Conservation (phyloP, 2,888 invertebrate species). For the Meliscaeva auricollis region DNA sequence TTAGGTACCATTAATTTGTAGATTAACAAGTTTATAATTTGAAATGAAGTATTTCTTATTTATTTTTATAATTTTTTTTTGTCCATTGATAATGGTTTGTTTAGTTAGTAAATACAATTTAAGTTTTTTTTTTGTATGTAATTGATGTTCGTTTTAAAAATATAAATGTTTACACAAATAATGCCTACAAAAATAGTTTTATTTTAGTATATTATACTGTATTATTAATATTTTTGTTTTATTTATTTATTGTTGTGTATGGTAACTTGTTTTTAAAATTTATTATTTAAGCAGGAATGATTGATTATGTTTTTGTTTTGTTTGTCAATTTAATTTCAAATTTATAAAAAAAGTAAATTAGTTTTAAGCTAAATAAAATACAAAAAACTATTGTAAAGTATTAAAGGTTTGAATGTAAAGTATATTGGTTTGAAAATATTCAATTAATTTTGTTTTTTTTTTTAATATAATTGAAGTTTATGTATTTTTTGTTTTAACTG, state of each 20-base stretch:
- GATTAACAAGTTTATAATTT: conserved; percentile 56
- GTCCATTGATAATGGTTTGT: conserved; percentile 26
- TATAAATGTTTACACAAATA: conserved; percentile 51
- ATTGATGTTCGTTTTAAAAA: conserved; percentile 44
- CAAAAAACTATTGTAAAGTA: not conserved
- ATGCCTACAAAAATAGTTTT: conserved; percentile 70
- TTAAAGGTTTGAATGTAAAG: not conserved
- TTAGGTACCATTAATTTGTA: conserved; percentile 73
- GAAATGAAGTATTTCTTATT: conserved; percentile 14
- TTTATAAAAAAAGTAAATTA: not conserved
- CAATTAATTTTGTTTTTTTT: conserved; percentile 18
- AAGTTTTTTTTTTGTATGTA: conserved; percentile 26
- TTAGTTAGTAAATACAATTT: conserved; percentile 45
- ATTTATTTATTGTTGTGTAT: conserved; percentile 17
- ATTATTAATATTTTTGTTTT: conserved; percentile 16
- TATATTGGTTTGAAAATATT: conserved; percentile 42
- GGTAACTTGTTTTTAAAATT: conserved; percentile 7
- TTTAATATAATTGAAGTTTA: not conserved
- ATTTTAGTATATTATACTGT: conserved; percentile 11
- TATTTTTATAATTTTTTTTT: not conserved
- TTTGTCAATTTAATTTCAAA: conserved; percentile 8
- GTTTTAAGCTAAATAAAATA: not conserved
- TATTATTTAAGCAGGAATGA: conserved; percentile 58
- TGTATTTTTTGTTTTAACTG: conserved; percentile 17
- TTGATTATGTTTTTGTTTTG: conserved; percentile 36